Evolutionary conservation across 2,113 vertebrate genomes (phyloP), one percentile per base, ranked within the genome.

Genomic region (Mola mola): DNA sequence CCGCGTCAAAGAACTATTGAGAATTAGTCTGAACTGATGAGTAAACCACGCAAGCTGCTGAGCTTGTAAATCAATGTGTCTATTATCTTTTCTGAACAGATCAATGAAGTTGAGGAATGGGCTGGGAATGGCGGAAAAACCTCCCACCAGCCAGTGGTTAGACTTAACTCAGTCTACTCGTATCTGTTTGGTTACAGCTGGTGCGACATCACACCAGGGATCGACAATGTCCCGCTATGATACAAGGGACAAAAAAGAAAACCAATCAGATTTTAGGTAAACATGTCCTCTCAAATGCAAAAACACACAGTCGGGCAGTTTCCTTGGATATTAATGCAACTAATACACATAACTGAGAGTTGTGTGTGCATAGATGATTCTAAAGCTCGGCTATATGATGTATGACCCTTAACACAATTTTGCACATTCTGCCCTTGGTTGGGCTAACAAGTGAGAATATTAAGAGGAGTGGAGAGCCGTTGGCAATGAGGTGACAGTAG

Each of bases 21-120:
- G 84, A 85, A 75, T 78, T 73, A 63, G 56, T 66, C 75, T 48
- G 64, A 82, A 71, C 61, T 83, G 77, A 89, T 82, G 72, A 79
- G 81, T 88, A 82, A 89, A 87, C 72, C 71, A 72, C 50, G 62
- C 70, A 64, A 69, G 78, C 69, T 82, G 77, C 79, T 87, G 86
- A 83, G 66, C 75, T 57, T 43, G 72, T 75, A 76, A 83, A 91
- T 90, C 88, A 89, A 88, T 89, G 71, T 72, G 66, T 87, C 82
- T 83, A 85, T 90, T 86, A 85, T 85, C 76, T 85, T 87, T 87
- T 77, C 80, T 31, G 68, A 60, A 44, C 75, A 62, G 72, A 89
- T 88, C 82, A 78, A 88, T 88, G 52, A 28, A 78, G 72, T 56
- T 17, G 37, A 72, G 66, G 64, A 86, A 83, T 74, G 60, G 62